These are phyloP conservation scores for Sceloporus undulatus DNA, from an alignment of 2,113 vertebrate species.

Conservation along the genomic window DNA sequence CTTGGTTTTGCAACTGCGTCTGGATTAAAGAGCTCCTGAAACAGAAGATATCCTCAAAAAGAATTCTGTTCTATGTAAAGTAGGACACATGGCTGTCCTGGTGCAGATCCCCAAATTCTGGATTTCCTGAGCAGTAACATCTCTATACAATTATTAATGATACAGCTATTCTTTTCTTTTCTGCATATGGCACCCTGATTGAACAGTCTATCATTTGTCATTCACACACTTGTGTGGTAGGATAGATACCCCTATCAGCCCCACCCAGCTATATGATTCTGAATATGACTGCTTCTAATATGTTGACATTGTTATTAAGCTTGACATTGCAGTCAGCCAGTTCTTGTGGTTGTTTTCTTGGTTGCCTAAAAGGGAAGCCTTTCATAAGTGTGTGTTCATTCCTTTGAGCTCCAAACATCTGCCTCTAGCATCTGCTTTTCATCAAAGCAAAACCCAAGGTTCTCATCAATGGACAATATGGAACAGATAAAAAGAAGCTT, in stretches of 20 bases:
- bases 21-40: too few species aligned
- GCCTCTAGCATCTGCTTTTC: constrained; percentile 69
- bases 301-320: constrained; percentile 32
- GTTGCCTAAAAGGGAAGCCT: constrained; percentile 62
- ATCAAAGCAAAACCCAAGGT: constrained; percentile 71
- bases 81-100: too few species aligned
- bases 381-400: constrained; percentile 54
- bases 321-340: constrained; percentile 32
- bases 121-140: not conserved
- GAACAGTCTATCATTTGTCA: not conserved
- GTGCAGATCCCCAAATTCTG: not conserved
- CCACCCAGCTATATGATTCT: not conserved
- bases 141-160: not conserved
- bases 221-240: not conserved
- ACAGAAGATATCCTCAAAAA: too few species aligned
- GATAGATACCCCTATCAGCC: not conserved
- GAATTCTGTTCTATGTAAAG: too few species aligned
- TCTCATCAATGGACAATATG: constrained; percentile 63
- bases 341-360: constrained; percentile 54
- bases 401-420: constrained; percentile 69
- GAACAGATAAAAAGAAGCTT: constrained; percentile 55
- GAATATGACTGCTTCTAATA: constrained; percentile 13
- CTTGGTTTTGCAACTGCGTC: too few species aligned
- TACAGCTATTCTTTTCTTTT: not conserved
- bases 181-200: not conserved